Percentiles rank a stretch among this genome's conserved stretches.
phyloP scores from a whole-genome alignment of 2,113 vertebrate species.

The Hippocampus comes region DNA sequence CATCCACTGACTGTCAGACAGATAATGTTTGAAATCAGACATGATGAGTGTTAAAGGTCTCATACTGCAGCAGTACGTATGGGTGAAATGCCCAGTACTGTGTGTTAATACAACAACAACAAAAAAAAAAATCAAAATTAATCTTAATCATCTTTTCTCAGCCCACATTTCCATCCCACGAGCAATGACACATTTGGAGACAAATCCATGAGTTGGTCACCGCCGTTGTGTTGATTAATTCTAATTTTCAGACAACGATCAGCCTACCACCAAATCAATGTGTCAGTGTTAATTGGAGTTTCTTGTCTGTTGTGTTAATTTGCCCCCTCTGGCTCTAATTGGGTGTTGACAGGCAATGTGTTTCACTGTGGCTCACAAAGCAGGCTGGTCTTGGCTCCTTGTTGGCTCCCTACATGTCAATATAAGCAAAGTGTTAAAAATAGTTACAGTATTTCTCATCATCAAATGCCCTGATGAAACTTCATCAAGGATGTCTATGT shows the following conservation, averaged over 20 bases:
- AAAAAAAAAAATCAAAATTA: constrained; percentile 8
- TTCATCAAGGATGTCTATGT: too few species aligned
- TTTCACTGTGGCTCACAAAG: constrained; percentile 27
- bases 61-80: constrained; percentile 13
- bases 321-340: constrained; percentile 50
- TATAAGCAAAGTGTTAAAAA: neutral
- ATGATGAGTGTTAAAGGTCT: constrained; percentile 21
- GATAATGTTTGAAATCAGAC: too few species aligned
- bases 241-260: constrained; percentile 63
- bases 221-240: constrained; percentile 61
- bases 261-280: constrained; percentile 57
- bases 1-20: too few species aligned
- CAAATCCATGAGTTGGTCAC: constrained; percentile 44
- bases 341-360: constrained; percentile 47
- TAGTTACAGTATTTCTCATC: neutral
- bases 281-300: constrained; percentile 67
- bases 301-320: constrained; percentile 53
- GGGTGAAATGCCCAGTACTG: neutral
- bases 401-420: constrained; percentile 5
- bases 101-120: neutral
- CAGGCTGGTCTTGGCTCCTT: constrained; percentile 21
- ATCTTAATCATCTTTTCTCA: constrained; percentile 30
- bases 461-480: neutral
- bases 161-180: constrained; percentile 12
- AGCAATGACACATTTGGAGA: constrained; percentile 7